Percentiles rank a stretch among this genome's conserved stretches.
Evolutionary conservation across 2,888 invertebrate species (phyloP).

Genomic region (Monopis laevigella): DNA sequence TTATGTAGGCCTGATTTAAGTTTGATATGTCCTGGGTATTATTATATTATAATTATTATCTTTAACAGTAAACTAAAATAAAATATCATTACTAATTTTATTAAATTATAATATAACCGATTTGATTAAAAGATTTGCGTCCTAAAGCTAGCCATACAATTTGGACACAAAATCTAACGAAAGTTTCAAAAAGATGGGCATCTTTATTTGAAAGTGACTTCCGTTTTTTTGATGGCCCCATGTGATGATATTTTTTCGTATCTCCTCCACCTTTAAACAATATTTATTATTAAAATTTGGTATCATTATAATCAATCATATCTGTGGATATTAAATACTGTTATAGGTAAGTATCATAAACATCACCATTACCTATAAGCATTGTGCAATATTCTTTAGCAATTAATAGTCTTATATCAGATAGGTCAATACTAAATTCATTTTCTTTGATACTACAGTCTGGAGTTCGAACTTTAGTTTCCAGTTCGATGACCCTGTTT

Average conservation of each 20-base stretch:
- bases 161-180: slow-evolving; percentile 66
- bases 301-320: neutral
- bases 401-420: slow-evolving; percentile 66
- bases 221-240: slow-evolving; percentile 63
- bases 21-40: no score
- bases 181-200: slow-evolving; percentile 66
- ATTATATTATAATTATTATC: no score
- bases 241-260: slow-evolving; percentile 67
- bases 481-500: slow-evolving; percentile 53
- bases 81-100: neutral
- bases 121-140: slow-evolving; percentile 65
- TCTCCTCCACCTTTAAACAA: slow-evolving; percentile 46
- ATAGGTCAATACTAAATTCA: slow-evolving; percentile 60
- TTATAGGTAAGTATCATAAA: neutral
- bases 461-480: slow-evolving; percentile 62
- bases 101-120: slow-evolving; percentile 45
- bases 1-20: no score
- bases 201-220: slow-evolving; percentile 71
- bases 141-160: slow-evolving; percentile 73
- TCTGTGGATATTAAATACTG: no score
- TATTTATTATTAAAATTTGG: neutral
- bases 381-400: slow-evolving; percentile 70
- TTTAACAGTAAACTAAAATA: no score
- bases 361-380: slow-evolving; percentile 48
- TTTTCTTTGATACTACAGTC: slow-evolving; percentile 53